These are phyloP conservation scores for Acanthochromis polyacanthus DNA, from an alignment of 2,113 vertebrate species.

Conservation along the genomic window DNA sequence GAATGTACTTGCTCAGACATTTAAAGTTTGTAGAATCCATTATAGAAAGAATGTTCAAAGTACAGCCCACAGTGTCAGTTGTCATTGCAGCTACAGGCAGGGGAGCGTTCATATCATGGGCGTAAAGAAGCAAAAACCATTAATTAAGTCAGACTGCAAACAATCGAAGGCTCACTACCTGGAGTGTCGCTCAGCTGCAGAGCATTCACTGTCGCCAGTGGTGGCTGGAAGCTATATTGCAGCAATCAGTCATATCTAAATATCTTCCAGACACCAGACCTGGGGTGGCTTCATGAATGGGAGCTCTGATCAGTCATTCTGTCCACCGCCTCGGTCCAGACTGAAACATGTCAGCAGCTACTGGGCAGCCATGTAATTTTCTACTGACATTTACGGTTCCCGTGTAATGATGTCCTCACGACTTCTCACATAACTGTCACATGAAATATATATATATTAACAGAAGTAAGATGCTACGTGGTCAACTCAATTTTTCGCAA, in stretches of 20 bases:
- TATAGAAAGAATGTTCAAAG: background rate
- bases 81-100: background rate
- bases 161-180: background rate
- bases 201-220: background rate
- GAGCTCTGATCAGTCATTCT: background rate
- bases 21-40: too few relatives aligned
- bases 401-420: background rate
- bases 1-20: too few relatives aligned
- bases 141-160: background rate
- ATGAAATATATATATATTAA: too few relatives aligned
- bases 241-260: slow-evolving; percentile 15
- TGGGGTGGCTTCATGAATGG: slow-evolving; percentile 4
- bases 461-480: too few relatives aligned
- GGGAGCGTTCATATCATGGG: background rate
- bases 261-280: background rate
- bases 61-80: background rate
- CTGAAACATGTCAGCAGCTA: background rate
- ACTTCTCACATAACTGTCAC: too few relatives aligned
- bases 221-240: slow-evolving; percentile 6
- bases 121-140: background rate
- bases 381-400: background rate
- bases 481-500: too few relatives aligned
- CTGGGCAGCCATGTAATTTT: background rate
- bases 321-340: background rate
- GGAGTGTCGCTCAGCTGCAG: slow-evolving; percentile 8